These are phyloP conservation scores for Zonitis immaculata DNA, from an alignment of 2,888 invertebrate genomes.

Conservation along the genomic window DNA sequence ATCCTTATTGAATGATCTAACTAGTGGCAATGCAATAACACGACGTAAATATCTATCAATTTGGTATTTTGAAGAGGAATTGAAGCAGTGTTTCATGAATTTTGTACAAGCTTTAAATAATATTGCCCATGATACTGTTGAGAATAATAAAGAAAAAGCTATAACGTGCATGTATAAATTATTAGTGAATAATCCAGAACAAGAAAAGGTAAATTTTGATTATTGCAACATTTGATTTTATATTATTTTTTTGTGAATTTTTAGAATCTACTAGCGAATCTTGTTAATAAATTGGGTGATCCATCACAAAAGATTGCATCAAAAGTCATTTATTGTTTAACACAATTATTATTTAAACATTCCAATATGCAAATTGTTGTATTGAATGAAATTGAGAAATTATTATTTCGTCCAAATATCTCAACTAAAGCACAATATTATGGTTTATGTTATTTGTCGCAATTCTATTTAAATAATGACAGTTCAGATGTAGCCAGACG, in stretches of 20 bases:
- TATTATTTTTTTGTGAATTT: slow-evolving; percentile 16
- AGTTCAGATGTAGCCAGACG: slow-evolving; percentile 73
- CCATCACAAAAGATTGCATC: slow-evolving; percentile 84
- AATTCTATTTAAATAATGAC: slow-evolving; percentile 70
- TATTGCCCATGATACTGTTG: slow-evolving; percentile 73
- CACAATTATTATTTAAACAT: slow-evolving; percentile 76
- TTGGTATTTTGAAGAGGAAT: slow-evolving; percentile 88
- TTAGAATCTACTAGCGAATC: slow-evolving; percentile 67
- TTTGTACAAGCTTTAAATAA: slow-evolving; percentile 69
- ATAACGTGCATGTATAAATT: slow-evolving; percentile 70
- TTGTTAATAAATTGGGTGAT: slow-evolving; percentile 96
- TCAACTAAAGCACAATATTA: slow-evolving; percentile 86
- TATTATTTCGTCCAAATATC: slow-evolving; percentile 81
- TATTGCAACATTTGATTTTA: slow-evolving; percentile 6
- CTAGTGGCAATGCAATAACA: slow-evolving; percentile 61
- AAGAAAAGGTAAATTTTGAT: slow-evolving; percentile 63
- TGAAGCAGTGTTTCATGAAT: slow-evolving; percentile 63
- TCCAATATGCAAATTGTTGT: slow-evolving; percentile 90
- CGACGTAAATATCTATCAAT: slow-evolving; percentile 62
- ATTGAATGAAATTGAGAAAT: slow-evolving; percentile 80
- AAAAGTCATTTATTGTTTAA: slow-evolving; percentile 79
- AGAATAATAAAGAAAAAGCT: slow-evolving; percentile 75
- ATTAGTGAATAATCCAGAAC: slow-evolving; percentile 73
- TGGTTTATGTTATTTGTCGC: slow-evolving; percentile 85
- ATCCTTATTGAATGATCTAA: slow-evolving; percentile 54